These are phyloP conservation scores for Imbricaverruca yamaguchii DNA, from an alignment of 2,888 invertebrate species.

Conservation along the genomic window DNA sequence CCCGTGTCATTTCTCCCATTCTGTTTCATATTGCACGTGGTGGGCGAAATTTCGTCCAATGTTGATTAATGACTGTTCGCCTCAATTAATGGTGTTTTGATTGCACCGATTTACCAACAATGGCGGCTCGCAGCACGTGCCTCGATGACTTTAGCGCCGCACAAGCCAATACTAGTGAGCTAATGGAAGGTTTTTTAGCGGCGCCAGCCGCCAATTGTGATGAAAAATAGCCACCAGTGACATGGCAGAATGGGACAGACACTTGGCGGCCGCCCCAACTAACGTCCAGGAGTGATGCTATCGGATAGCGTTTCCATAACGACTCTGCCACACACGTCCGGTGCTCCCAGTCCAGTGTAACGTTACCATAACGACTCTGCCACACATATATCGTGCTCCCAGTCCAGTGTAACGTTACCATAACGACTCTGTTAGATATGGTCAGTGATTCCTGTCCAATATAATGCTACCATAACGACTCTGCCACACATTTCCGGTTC, in stretches of 20 bases:
- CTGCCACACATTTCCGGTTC: no score
- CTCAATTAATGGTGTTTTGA: constrained; percentile 11
- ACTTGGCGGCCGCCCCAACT: no score
- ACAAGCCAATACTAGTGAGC: neutral
- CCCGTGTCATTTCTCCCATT: constrained; percentile 10
- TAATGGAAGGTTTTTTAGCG: neutral
- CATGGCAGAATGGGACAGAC: neutral
- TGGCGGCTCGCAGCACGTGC: neutral
- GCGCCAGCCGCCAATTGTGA: constrained; percentile 2
- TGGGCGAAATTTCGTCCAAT: neutral
- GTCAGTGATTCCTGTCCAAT: no score
- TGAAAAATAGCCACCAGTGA: constrained; percentile 17
- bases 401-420: no score
- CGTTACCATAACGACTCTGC: no score
- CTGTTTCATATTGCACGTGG: constrained; percentile 14
- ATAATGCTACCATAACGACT: no score
- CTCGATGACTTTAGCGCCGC: neutral
- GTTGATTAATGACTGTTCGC: neutral
- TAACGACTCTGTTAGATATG: no score
- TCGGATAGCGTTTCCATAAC: no score
- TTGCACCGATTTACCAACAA: constrained; percentile 12
- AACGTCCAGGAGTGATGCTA: no score
- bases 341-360: no score
- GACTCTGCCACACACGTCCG: no score
- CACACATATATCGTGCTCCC: no score